These are phyloP conservation scores for Catocala fraxini DNA, from an alignment of 2,888 invertebrate genomes.

Conservation along the genomic window DNA sequence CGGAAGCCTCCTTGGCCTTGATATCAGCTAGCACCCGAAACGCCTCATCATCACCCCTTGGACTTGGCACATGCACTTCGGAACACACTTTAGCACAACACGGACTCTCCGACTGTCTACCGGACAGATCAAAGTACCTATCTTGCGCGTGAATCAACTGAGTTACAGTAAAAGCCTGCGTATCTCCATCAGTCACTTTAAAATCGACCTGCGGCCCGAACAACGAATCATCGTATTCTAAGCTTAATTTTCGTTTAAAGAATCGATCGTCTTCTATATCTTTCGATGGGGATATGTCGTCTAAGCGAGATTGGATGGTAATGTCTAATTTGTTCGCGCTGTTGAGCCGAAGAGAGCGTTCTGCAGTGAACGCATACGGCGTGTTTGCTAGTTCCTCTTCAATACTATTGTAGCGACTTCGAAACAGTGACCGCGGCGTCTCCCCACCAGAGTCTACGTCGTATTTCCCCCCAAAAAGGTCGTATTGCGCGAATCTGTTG, in stretches of 20 bases:
- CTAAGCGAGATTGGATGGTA: constrained; percentile 65
- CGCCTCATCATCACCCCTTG: constrained; percentile 60
- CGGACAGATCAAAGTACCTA: constrained; percentile 79
- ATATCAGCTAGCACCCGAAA: constrained; percentile 67
- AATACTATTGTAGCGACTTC: constrained; percentile 83
- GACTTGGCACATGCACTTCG: constrained; percentile 63
- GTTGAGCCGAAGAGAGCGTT: constrained; percentile 65
- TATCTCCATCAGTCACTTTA: constrained; percentile 55
- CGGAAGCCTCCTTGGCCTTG: constrained; percentile 55
- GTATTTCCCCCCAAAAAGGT: constrained; percentile 80
- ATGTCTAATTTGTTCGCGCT: constrained; percentile 69
- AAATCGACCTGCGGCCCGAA: constrained; percentile 74
- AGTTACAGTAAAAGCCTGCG: constrained; percentile 79
- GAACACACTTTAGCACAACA: constrained; percentile 49
- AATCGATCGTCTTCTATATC: constrained; percentile 78
- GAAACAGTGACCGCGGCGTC: constrained; percentile 74
- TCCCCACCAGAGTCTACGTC: constrained; percentile 66
- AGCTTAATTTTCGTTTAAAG: constrained; percentile 62
- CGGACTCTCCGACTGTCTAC: constrained; percentile 52
- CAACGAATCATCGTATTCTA: constrained; percentile 63
- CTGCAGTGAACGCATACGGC: constrained; percentile 83
- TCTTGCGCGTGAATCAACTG: constrained; percentile 83
- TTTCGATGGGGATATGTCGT: constrained; percentile 66
- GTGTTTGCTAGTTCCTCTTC: constrained; percentile 84
- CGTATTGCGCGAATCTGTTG: constrained; percentile 79